A percentile compares a stretch with the other conserved stretches of the same genome.
Conservation (phyloP, 2,888 invertebrate species). For the Perizoma affinitatum region DNA sequence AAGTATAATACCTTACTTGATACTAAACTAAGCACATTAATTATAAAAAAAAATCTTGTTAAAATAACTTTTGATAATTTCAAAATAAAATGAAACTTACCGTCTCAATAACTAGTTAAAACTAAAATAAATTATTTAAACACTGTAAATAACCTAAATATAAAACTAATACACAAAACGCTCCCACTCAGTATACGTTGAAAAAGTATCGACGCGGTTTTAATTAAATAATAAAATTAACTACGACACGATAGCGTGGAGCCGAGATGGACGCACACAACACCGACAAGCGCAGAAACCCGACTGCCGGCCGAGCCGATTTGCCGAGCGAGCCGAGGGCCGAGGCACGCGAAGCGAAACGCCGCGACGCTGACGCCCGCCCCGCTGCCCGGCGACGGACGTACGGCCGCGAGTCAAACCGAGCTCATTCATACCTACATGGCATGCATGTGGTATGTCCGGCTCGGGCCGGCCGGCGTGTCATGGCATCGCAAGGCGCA, state of each 20-base stretch:
- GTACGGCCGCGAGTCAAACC: too few relatives aligned
- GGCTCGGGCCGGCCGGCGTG: too few relatives aligned
- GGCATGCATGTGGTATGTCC: too few relatives aligned
- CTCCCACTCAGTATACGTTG: constrained; percentile 46
- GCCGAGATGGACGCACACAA: constrained; percentile 64
- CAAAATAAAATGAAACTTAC: constrained; percentile 53
- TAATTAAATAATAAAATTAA: constrained; percentile 57
- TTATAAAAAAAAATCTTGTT: not conserved
- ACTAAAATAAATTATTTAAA: constrained; percentile 54
- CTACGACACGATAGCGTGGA: constrained; percentile 69
- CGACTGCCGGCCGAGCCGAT: constrained; percentile 56
- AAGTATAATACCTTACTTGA: not conserved
- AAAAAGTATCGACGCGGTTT: constrained; percentile 46
- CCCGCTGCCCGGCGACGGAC: too few relatives aligned
- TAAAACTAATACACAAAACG: constrained; percentile 55
- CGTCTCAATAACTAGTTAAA: constrained; percentile 49
- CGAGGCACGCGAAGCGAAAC: too few relatives aligned
- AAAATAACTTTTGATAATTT: not conserved
- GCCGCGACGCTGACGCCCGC: too few relatives aligned
- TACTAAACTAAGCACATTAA: not conserved
- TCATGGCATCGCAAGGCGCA: too few relatives aligned
- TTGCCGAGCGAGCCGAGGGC: too few relatives aligned
- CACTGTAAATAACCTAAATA: constrained; percentile 47
- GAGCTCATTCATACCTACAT: too few relatives aligned
- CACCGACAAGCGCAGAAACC: constrained; percentile 78